phyloP scores from a whole-genome alignment of 2,888 invertebrate species.

The Caenorhabditis japonica region DNA sequence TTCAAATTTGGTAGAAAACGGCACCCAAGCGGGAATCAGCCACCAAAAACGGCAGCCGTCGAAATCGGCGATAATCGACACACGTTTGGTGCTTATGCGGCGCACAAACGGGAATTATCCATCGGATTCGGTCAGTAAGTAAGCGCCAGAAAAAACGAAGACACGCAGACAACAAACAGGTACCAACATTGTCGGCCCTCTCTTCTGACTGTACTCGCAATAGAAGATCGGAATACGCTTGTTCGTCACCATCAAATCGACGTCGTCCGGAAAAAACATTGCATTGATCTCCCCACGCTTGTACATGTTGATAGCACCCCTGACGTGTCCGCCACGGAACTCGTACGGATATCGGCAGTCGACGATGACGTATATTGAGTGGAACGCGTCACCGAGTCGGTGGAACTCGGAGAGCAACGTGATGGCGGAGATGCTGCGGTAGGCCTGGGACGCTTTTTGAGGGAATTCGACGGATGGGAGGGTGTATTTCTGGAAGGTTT shows the following conservation, averaged over 20 bases:
- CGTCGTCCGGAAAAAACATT: constrained; percentile 42
- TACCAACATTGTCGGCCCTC: constrained; percentile 86
- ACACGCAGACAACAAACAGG: too few relatives aligned
- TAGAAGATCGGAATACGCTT: constrained; percentile 62
- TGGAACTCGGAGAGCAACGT: constrained; percentile 42
- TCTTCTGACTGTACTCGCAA: constrained; percentile 94
- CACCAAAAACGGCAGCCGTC: too few relatives aligned
- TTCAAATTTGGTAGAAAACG: too few relatives aligned
- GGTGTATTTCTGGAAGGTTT: constrained; percentile 35
- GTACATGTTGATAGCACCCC: constrained; percentile 47
- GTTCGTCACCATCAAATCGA: not conserved
- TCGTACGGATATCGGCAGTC: constrained; percentile 64
- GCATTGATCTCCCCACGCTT: constrained; percentile 30
- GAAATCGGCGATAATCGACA: too few relatives aligned
- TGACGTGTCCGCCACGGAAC: constrained; percentile 59
- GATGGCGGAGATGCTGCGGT: constrained; percentile 38
- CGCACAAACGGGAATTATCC: too few relatives aligned
- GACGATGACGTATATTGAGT: constrained; percentile 41
- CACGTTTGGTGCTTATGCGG: too few relatives aligned
- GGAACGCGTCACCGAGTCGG: constrained; percentile 31
- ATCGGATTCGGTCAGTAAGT: too few relatives aligned
- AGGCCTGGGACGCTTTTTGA: constrained; percentile 51
- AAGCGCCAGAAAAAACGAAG: too few relatives aligned
- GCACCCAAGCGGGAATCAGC: too few relatives aligned
- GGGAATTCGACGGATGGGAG: constrained; percentile 44